Conservation (phyloP, 2,113 vertebrate species). For the Hydrolagus affinis region DNA sequence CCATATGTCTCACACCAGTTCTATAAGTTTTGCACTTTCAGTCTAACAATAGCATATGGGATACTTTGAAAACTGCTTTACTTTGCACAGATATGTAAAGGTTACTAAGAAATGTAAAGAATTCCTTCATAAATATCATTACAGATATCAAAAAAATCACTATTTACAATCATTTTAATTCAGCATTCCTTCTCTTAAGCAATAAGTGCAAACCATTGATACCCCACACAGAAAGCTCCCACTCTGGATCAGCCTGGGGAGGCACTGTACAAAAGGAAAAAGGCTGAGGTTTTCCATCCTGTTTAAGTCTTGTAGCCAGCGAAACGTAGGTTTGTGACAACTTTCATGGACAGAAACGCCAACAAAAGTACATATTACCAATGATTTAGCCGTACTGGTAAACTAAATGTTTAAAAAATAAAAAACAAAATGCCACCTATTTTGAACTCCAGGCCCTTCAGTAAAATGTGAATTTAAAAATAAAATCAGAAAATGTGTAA, state of each 20-base stretch:
- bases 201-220: neutral
- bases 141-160: neutral
- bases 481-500: neutral
- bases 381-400: neutral
- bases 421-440: neutral
- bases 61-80: neutral
- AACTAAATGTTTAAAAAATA: neutral
- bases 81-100: neutral
- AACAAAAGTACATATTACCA: neutral
- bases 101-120: neutral
- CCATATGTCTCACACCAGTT: neutral
- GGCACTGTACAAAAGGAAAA: neutral
- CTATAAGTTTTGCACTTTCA: neutral
- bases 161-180: constrained; percentile 20
- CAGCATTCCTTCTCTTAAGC: neutral
- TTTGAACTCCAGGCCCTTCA: neutral
- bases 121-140: neutral
- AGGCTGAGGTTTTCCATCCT: neutral
- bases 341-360: neutral
- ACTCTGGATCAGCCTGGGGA: neutral
- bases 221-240: neutral
- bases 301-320: neutral
- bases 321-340: neutral
- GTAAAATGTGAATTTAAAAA: neutral
- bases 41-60: neutral